A percentile compares a stretch with the other conserved stretches of the same genome.
Conservation (phyloP, 2,113 vertebrate genomes). For the Paracanthobrama guichenoti region DNA sequence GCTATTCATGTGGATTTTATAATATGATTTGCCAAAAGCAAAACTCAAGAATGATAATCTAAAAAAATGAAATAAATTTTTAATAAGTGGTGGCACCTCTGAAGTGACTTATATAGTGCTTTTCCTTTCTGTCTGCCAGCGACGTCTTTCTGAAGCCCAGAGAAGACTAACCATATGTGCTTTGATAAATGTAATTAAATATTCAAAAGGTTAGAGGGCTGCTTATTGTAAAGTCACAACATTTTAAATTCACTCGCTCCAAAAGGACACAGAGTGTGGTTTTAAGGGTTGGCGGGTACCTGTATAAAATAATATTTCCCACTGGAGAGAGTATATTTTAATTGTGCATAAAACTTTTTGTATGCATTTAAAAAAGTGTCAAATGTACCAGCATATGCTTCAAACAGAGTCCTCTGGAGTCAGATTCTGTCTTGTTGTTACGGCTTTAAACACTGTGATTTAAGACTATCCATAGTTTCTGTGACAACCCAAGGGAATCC, state of each 20-base stretch:
- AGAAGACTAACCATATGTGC: conserved; percentile 22
- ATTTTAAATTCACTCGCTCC: conserved; percentile 4
- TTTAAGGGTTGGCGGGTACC: neutral
- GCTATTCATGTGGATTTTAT: neutral
- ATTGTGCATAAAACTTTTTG: neutral
- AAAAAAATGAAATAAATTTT: neutral
- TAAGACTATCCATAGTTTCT: conserved; percentile 52
- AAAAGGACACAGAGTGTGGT: neutral
- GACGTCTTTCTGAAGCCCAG: conserved; percentile 13
- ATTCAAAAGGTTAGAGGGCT: conserved; percentile 35
- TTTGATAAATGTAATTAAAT: conserved; percentile 44
- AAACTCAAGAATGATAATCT: neutral
- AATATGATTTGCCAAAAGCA: neutral
- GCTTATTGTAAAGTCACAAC: conserved; percentile 24
- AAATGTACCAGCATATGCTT: conserved; percentile 10
- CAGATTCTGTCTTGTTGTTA: conserved; percentile 36
- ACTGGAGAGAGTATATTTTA: too few species aligned
- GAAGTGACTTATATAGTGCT: conserved; percentile 24
- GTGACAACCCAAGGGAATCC: conserved; percentile 48
- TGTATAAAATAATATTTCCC: neutral
- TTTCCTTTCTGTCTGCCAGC: conserved; percentile 3
- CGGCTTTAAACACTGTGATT: conserved; percentile 49
- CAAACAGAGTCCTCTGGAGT: conserved; percentile 39
- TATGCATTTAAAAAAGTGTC: neutral
- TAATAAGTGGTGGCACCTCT: conserved; percentile 28